These are phyloP conservation scores for Neoitamus cyanurus DNA, from an alignment of 2,888 invertebrate species.

Conservation along the genomic window DNA sequence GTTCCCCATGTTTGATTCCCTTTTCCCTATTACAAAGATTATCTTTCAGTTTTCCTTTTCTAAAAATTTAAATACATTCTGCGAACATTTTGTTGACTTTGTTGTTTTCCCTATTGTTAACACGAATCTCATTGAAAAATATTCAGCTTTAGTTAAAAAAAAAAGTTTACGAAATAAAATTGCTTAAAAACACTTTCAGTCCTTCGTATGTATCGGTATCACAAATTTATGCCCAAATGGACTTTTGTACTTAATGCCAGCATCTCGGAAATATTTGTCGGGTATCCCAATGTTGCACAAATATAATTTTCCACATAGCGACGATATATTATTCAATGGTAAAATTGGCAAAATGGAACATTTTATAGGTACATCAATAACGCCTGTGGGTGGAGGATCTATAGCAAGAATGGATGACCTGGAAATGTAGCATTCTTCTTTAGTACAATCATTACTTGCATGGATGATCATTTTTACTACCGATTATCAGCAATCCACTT, in stretches of 20 bases:
- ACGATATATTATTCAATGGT: constrained; percentile 73
- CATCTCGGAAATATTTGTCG: constrained; percentile 77
- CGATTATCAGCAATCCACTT: constrained; percentile 77
- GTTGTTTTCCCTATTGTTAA: neutral
- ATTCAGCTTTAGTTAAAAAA: constrained; percentile 7
- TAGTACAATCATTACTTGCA: neutral
- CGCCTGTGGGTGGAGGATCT: constrained; percentile 79
- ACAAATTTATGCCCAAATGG: constrained; percentile 88
- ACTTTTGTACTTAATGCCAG: constrained; percentile 82
- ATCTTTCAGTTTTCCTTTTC: neutral
- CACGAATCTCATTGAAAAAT: constrained; percentile 33
- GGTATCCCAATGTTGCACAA: constrained; percentile 89
- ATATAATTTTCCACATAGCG: constrained; percentile 78
- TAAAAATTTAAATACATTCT: neutral
- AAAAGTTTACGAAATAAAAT: constrained; percentile 29
- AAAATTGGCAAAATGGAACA: constrained; percentile 78
- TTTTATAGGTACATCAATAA: constrained; percentile 71
- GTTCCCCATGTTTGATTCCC: neutral
- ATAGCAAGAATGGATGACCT: constrained; percentile 79
- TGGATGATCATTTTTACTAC: constrained; percentile 53
- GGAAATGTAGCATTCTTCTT: neutral
- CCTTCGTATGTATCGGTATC: constrained; percentile 75
- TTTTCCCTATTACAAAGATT: neutral
- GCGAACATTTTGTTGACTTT: neutral
- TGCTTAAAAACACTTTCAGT: constrained; percentile 59